Conservation (phyloP, 1,140 invertebrate genomes). For the Drosophila mojavensis region DNA sequence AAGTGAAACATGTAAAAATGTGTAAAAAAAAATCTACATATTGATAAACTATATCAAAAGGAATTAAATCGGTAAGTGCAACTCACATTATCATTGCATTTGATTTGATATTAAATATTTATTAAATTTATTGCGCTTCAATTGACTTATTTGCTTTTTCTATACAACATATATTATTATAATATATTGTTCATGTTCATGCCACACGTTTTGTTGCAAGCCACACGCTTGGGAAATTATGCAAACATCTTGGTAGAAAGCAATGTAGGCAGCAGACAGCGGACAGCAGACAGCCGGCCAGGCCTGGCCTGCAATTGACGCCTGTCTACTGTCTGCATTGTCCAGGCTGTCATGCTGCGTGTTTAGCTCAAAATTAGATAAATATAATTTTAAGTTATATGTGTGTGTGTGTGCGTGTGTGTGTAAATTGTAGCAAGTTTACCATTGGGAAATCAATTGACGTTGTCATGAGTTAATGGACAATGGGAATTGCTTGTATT, state of each 20-base stretch:
- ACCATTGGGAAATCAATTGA: conserved; percentile 69
- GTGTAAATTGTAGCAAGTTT: conserved; percentile 66
- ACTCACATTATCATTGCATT: background rate
- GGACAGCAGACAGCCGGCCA: too few species aligned
- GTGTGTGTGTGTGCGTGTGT: conserved; percentile 21
- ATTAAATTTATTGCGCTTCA: background rate
- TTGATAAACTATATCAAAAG: background rate
- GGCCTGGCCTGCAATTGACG: conserved; percentile 22
- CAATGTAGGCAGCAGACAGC: background rate
- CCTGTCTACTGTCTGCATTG: conserved; percentile 1
- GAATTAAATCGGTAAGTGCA: background rate
- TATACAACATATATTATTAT: too few species aligned
- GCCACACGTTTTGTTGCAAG: background rate
- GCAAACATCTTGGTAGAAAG: conserved; percentile 6
- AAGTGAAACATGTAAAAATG: too few species aligned
- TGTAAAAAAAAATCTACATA: too few species aligned
- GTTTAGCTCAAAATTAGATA: conserved; percentile 75
- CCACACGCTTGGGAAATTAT: conserved; percentile 41
- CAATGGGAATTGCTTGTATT: conserved; percentile 58
- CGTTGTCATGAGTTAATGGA: conserved; percentile 77
- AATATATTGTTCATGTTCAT: background rate
- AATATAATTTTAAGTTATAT: conserved; percentile 69
- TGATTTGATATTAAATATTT: background rate
- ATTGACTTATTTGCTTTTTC: background rate
- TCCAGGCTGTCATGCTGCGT: conserved; percentile 29